A percentile compares a stretch with the other conserved stretches of the same genome.
Conservation (phyloP, 2,888 invertebrate genomes). For the Fragum fragum region DNA sequence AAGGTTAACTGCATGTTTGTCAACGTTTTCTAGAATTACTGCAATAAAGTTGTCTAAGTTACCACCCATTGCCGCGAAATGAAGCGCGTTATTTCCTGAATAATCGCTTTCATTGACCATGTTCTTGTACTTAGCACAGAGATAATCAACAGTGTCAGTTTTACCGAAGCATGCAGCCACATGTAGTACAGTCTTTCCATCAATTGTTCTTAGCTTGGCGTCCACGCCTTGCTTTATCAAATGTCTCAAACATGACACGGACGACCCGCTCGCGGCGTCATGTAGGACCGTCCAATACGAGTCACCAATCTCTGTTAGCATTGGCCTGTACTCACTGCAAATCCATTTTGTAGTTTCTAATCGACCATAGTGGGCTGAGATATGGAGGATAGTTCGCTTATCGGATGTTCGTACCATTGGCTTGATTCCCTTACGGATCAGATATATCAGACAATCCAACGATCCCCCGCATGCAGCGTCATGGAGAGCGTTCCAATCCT, state of each 20-base stretch:
- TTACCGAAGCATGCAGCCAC: slow-evolving; percentile 23
- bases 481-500: slow-evolving; percentile 14
- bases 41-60: slow-evolving; percentile 9
- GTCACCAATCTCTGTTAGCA: slow-evolving; percentile 8
- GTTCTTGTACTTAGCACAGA: slow-evolving; percentile 11
- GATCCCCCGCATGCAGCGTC: slow-evolving; percentile 17
- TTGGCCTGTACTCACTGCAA: background rate
- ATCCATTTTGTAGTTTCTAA: background rate
- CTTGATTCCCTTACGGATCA: slow-evolving; percentile 12
- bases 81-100: slow-evolving; percentile 19
- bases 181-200: slow-evolving; percentile 16
- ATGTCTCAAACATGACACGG: slow-evolving; percentile 11
- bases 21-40: slow-evolving; percentile 5
- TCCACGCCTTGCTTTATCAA: slow-evolving; percentile 13
- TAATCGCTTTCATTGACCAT: slow-evolving; percentile 5
- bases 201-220: background rate
- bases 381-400: slow-evolving; percentile 9
- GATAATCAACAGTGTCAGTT: background rate
- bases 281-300: slow-evolving; percentile 11
- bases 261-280: slow-evolving; percentile 18
- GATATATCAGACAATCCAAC: slow-evolving; percentile 21
- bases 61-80: slow-evolving; percentile 19
- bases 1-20: slow-evolving; percentile 12
- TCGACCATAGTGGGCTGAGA: slow-evolving; percentile 1
- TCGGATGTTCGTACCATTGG: slow-evolving; percentile 9